A percentile compares a stretch with the other conserved stretches of the same genome.
phyloP scores from a whole-genome alignment of 1,140 invertebrate species.

The Euborellia annulipes region DNA sequence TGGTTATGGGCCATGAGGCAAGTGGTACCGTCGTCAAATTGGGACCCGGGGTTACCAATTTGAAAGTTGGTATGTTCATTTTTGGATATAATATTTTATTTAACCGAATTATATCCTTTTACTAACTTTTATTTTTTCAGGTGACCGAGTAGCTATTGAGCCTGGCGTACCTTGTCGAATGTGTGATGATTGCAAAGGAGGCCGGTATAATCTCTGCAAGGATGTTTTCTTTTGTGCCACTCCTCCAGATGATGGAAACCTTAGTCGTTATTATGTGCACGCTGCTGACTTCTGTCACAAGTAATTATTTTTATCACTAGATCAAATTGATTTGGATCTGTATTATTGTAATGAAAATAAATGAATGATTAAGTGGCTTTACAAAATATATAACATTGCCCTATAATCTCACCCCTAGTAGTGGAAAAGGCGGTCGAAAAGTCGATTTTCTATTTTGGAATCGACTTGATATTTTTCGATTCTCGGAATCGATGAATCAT shows the following conservation, averaged over 20 bases:
- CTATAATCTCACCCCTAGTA: no score
- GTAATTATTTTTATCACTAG: slow-evolving; percentile 40
- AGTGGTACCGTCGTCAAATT: slow-evolving; percentile 52
- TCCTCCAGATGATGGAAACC: slow-evolving; percentile 72
- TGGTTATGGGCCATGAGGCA: slow-evolving; percentile 83
- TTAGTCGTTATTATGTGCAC: slow-evolving; percentile 72
- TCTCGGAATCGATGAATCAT: no score
- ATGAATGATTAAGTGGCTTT: no score
- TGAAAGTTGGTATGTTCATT: slow-evolving; percentile 38
- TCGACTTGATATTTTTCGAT: no score
- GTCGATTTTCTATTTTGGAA: no score
- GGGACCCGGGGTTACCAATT: slow-evolving; percentile 56
- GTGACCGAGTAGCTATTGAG: slow-evolving; percentile 86
- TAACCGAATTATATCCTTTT: background rate
- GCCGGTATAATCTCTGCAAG: slow-evolving; percentile 78
- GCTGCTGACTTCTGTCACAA: slow-evolving; percentile 88
- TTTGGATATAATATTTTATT: background rate
- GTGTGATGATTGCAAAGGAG: slow-evolving; percentile 73
- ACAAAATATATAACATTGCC: no score
- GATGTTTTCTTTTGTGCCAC: slow-evolving; percentile 82
- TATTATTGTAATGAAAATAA: no score
- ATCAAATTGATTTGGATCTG: no score
- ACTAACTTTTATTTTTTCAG: slow-evolving; percentile 27
- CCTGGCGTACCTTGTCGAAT: slow-evolving; percentile 75
- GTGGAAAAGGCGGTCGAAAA: background rate